Base-by-base conservation (phyloP, 2,113 vertebrate species). In the Meles meles region DNA sequence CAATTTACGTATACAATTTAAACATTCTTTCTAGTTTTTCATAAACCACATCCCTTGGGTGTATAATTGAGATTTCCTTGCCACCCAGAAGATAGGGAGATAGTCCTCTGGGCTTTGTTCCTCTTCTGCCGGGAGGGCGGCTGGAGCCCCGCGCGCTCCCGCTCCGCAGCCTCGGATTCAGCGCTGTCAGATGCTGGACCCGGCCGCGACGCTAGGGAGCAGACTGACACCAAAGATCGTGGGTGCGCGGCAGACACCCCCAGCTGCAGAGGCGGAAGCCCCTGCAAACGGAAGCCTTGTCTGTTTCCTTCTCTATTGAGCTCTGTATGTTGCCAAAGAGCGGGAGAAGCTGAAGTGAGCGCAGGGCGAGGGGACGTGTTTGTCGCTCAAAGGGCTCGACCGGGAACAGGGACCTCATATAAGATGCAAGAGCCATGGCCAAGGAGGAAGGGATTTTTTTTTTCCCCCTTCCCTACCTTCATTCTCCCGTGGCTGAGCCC, bases 1-100 rank as follows among this genome's bases (percentile, higher is more conserved):
- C 98, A 98, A 98, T 99, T 99, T 99, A 99, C 98, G 97, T 98
- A 98, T 97, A 99, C 99, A 99, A 98, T 98, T 98, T 98, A 98
- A 98, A 98, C 98, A 98, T 99, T 98, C 99, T 98, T 98, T 98
- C 98, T 97, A 94, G 97, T 98, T 98, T 76, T 80, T 97, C 98
- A 98, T 76, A 97, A 99, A 99, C 99, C 99, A 99, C 99, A 99
- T 99, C 99, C 99, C 98, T 98, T 96, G 97, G 98, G 98, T 98
- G 98, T 97, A 97, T 98, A 98, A 99, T 99, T 98, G 98, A 98
- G 97, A 98, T 98, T 98, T 98, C 98, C 98, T 99, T 98, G 87
- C 98, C 98, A 98, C 98, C 98, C 98, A 98, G 98, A 89, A 98
- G 98, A 97, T 0, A 96, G 98, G 80, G 34, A 95, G 98, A 98